Conservation (phyloP, 2,113 vertebrate species). For the Excalfactoria chinensis region DNA sequence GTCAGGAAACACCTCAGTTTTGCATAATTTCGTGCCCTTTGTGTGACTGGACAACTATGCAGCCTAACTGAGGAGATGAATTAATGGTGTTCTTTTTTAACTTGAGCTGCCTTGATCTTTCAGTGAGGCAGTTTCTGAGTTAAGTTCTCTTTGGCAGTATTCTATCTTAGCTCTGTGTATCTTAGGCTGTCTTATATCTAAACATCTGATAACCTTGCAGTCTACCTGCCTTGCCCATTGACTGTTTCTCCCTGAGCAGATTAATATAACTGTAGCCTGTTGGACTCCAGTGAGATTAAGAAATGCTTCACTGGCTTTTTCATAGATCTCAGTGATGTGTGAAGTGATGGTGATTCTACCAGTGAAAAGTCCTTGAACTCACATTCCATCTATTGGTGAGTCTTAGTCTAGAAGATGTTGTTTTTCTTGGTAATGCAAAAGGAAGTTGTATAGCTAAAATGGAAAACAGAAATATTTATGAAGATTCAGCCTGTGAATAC, state of each 20-base stretch:
- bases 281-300: not conserved
- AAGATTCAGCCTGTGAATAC: not conserved
- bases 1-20: not conserved
- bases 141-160: not conserved
- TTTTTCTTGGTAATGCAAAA: not conserved
- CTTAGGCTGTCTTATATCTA: not conserved
- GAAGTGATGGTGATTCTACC: not conserved
- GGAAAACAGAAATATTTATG: not conserved
- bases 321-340: not conserved
- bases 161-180: not conserved
- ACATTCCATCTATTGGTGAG: fast-evolving
- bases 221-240: not conserved
- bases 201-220: not conserved
- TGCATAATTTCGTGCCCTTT: not conserved
- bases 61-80: not conserved
- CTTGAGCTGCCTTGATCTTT: not conserved
- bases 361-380: not conserved
- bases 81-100: not conserved
- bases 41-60: not conserved
- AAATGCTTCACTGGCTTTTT: not conserved
- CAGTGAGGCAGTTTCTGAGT: not conserved
- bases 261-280: not conserved
- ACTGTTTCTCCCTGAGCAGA: not conserved
- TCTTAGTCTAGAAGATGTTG: not conserved
- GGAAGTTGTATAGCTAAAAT: fast-evolving